Evolutionary conservation across 2,797 vertebrate species (phyloP), one percentile per base, ranked within the genome.

Genomic region (Meriones psammophilus): DNA sequence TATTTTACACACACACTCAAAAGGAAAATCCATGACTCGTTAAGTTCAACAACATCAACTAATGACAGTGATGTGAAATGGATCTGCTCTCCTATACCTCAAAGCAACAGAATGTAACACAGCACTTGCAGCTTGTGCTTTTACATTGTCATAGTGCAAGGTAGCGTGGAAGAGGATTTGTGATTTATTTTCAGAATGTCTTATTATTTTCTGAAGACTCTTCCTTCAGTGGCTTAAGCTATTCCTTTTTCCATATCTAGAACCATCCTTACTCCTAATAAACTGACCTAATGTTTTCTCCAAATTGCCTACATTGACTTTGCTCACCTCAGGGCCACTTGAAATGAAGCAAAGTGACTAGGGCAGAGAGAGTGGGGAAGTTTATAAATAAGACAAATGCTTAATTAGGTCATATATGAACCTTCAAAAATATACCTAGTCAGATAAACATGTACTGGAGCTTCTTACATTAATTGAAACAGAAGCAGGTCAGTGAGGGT

Each of bases 401-500:
- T 36, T 80, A 85, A 56, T 42, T 80, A 68, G 8, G 15, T 83
- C 39, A 50, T 1, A 24, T 76, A 12, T 14, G 2, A 8, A 86
- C 18, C 8, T 79, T 56, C 22, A 46, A 30, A 90, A 9, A 8
- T 24, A 15, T 0, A 30, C 2, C 24, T 86, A 1, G 5, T 33
- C 8, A 58, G 17, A 3, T 68, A 87, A 86, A 56, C 8, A 80
- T 77, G 36, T 58, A 22, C 20, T 26, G 71, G 15, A 58, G 5
- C 7, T 26, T 15, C 4, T 66, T 39, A n/a, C 7, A 56, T 13
- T 86, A 86, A 58, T 76, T 93, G 26, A 28, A 95, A 79, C 18
- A 9, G 39, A 56, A 66, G 15, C n/a, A 26, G n/a, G 0, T 22
- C 36, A 12, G 8, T n/a, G 30, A 79, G 9, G 0, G 15, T 0